phyloP scores from a whole-genome alignment of 1,140 invertebrate species.

The Cepaea nemoralis region DNA sequence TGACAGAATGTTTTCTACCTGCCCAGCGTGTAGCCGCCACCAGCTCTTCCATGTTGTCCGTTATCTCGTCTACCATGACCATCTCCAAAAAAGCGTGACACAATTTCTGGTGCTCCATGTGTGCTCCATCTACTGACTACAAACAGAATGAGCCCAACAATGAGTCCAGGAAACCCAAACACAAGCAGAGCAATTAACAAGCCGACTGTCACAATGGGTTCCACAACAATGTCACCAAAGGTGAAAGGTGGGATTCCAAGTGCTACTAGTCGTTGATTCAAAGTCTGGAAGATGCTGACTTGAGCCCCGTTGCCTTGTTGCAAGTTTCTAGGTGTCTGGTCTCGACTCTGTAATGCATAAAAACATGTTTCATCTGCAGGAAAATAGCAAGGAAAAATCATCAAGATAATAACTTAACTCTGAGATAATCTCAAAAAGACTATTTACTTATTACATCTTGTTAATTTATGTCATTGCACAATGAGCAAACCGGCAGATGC shows the following conservation, averaged over 20 bases:
- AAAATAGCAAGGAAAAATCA: no score
- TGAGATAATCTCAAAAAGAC: no score
- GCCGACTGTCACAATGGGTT: constrained; percentile 58
- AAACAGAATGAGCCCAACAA: constrained; percentile 59
- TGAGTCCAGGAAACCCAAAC: constrained; percentile 57
- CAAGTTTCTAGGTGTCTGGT: background rate
- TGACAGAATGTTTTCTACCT: constrained; percentile 19
- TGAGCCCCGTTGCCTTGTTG: constrained; percentile 44
- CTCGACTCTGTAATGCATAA: background rate
- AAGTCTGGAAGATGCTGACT: constrained; percentile 54
- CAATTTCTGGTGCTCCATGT: constrained; percentile 39
- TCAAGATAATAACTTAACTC: no score
- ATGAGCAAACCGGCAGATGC: no score
- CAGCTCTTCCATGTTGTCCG: constrained; percentile 34
- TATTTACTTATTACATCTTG: no score
- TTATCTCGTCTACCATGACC: background rate
- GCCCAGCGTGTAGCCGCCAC: constrained; percentile 50
- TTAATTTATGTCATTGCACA: no score
- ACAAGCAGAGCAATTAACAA: constrained; percentile 56
- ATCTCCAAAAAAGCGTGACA: constrained; percentile 40
- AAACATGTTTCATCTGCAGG: no score
- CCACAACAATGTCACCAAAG: constrained; percentile 52
- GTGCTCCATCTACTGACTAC: constrained; percentile 52
- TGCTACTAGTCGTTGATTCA: constrained; percentile 57
- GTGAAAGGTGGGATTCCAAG: constrained; percentile 56